These are phyloP conservation scores for Typhlomys cinereus DNA, from an alignment of 2,113 vertebrate genomes.

Conservation along the genomic window DNA sequence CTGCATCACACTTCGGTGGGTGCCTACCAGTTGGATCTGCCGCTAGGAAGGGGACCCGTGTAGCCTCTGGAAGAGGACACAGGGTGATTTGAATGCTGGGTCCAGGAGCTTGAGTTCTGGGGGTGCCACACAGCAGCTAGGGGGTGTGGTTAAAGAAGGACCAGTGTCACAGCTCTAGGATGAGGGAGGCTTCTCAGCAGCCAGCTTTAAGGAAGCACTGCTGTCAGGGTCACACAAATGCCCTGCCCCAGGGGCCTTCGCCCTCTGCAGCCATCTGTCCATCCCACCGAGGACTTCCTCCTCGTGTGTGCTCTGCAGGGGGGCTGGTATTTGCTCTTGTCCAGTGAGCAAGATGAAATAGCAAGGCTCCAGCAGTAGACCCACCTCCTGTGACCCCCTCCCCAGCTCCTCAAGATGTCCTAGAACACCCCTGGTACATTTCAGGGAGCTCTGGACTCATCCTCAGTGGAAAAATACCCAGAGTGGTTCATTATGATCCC, in stretches of 20 bases:
- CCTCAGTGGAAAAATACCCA: conserved; percentile 29
- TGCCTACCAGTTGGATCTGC: background rate
- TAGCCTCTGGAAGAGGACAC: background rate
- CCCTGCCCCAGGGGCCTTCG: background rate
- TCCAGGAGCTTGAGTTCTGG: background rate
- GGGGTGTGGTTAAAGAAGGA: background rate
- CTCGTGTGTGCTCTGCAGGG: background rate
- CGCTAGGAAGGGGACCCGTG: background rate
- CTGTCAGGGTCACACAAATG: background rate
- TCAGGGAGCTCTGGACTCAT: background rate
- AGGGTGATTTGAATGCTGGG: background rate
- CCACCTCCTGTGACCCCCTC: background rate
- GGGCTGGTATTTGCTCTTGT: background rate
- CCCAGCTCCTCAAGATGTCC: background rate
- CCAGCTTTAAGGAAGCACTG: background rate
- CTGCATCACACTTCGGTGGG: too few relatives aligned
- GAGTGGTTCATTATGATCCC: conserved; percentile 20
- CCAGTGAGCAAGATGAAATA: background rate
- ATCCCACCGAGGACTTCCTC: background rate
- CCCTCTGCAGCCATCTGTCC: background rate
- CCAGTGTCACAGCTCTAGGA: background rate
- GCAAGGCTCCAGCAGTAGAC: background rate
- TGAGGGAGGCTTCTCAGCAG: background rate
- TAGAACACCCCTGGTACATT: background rate
- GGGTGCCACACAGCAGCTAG: background rate